Conservation (phyloP, 2,113 vertebrate species). For the Prunella fulvescens region DNA sequence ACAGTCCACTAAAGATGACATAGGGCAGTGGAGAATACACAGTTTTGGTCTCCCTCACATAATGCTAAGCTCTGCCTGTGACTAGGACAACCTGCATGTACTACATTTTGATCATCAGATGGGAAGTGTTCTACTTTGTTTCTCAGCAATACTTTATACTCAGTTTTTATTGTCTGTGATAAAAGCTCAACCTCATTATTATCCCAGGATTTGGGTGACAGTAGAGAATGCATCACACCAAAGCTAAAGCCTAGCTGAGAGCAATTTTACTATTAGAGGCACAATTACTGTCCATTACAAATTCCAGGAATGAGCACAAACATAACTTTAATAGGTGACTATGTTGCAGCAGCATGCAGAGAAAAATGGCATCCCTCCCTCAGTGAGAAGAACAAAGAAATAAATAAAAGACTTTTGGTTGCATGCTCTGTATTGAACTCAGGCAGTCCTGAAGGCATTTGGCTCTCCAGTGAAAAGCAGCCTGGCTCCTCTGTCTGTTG, state of each 20-base stretch:
- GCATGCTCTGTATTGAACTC: slow-evolving; percentile 27
- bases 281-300: slow-evolving; percentile 47
- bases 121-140: neutral
- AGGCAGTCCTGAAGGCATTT: slow-evolving; percentile 49
- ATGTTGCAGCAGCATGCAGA: slow-evolving; percentile 41
- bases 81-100: neutral
- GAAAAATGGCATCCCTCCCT: slow-evolving; percentile 45
- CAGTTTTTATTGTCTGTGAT: slow-evolving; percentile 37
- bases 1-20: neutral
- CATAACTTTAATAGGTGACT: slow-evolving; percentile 55
- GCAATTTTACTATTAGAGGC: slow-evolving; percentile 42
- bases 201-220: slow-evolving; percentile 39
- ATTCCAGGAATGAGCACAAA: slow-evolving; percentile 51
- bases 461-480: slow-evolving; percentile 3
- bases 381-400: slow-evolving; percentile 49
- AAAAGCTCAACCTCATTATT: slow-evolving; percentile 40
- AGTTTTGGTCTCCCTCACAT: neutral
- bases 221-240: slow-evolving; percentile 1
- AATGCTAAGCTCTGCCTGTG: neutral
- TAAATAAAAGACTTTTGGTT: slow-evolving; percentile 48
- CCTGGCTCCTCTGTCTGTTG: neutral
- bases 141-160: neutral
- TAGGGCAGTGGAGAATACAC: neutral
- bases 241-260: slow-evolving; percentile 34
- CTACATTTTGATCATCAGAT: neutral